phyloP scores from a whole-genome alignment of 2,797 vertebrate genomes.

The Oreortyx pictus region DNA sequence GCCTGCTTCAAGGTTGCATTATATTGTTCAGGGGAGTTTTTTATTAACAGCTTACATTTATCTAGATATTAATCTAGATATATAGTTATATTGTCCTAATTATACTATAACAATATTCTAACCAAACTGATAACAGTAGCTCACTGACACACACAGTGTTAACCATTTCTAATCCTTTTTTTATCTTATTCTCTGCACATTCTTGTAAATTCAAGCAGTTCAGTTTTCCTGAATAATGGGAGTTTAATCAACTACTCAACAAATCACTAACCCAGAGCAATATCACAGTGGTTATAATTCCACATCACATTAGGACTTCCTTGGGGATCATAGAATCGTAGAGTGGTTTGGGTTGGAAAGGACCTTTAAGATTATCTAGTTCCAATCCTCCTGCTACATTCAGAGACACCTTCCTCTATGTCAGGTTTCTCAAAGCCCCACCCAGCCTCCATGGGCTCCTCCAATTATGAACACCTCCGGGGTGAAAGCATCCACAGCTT shows the following conservation, averaged over 20 bases:
- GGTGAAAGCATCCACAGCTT: no score
- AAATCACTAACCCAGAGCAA: fast-evolving
- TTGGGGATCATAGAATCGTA: neutral
- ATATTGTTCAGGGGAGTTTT: neutral
- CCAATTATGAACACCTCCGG: no score
- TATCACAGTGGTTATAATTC: fast-evolving
- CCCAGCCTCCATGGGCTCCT: no score
- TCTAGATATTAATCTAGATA: neutral
- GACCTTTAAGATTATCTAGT: no score
- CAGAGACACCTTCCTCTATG: no score
- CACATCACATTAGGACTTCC: fast-evolving
- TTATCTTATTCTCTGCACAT: neutral
- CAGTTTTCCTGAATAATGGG: neutral
- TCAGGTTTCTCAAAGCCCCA: no score
- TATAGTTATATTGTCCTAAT: neutral
- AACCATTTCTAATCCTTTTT: fast-evolving
- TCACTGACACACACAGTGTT: neutral
- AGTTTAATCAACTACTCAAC: neutral
- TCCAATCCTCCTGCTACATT: no score
- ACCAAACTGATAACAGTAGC: neutral
- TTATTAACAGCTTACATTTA: neutral
- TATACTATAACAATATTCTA: neutral
- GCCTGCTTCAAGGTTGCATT: neutral
- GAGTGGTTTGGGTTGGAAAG: no score
- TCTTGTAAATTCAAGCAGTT: neutral